Evolutionary conservation across 2,113 vertebrate genomes (phyloP).

Genomic region (Oreotrochilus melanogaster): DNA sequence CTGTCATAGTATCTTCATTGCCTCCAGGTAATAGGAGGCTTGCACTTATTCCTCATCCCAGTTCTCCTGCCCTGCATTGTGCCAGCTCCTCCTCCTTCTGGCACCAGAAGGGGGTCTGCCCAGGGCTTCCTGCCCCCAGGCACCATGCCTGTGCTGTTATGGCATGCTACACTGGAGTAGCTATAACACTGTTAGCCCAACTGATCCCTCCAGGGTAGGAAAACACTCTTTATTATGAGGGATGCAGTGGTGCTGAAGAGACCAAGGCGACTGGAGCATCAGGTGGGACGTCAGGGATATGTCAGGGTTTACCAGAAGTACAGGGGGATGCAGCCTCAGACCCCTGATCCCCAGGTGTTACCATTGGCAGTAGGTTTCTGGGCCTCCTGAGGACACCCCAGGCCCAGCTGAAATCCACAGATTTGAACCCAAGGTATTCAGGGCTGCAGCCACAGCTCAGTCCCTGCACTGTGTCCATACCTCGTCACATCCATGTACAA

Average conservation of each 20-base stretch:
- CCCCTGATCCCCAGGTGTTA: not conserved
- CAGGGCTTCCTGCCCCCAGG: not conserved
- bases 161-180: not conserved
- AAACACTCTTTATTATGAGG: not conserved
- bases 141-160: rapidly evolving
- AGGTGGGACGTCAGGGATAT: rapidly evolving
- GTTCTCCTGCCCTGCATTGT: rapidly evolving
- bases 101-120: not conserved
- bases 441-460: not conserved
- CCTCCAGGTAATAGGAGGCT: not conserved
- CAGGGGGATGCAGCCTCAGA: not conserved
- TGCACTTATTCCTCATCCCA: not conserved
- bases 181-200: not conserved
- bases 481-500: rapidly evolving
- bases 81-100: not conserved
- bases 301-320: not conserved
- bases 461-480: rapidly evolving
- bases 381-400: not conserved
- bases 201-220: not conserved
- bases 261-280: not conserved
- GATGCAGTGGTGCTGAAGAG: rapidly evolving
- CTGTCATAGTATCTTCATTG: rapidly evolving
- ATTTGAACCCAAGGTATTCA: not conserved
- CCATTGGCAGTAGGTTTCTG: not conserved
- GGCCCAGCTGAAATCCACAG: not conserved